Base-by-base conservation (phyloP, 2,888 invertebrate species). In the Epirrita christyi region DNA sequence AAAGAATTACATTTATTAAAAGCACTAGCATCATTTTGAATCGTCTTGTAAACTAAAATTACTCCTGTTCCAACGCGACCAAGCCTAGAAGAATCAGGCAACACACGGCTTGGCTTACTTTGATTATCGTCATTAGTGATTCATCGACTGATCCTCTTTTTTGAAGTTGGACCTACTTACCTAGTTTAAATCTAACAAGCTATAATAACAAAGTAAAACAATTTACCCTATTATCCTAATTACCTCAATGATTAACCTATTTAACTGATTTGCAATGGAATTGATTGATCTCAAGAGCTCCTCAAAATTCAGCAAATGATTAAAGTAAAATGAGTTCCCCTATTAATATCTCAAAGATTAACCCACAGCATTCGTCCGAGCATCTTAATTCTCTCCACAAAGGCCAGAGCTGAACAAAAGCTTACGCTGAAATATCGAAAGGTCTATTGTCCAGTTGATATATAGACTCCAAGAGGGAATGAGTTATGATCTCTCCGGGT, bases 371-470 rank as follows among this genome's bases (percentile, higher is more conserved):
- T 58, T 55, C 49, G 36, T 53, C 46, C 47, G 47, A 66, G 65
- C 70, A 67, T 78, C 77, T 77, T 76, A 77, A 75, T 78, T 71
- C 71, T 61, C 51, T 45, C 55, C 64, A 78, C 78, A 78, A 76
- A 71, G 62, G 77, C 46, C 27, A 63, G 49, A 53, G n/a, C 55
- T 56, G 75, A 79, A 79, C 78, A 78, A 78, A 71, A 72, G 72
- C 66, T 58, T 66, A 66, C 74, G 29, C 37, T 55, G 77, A 78
- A 80, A 78, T 80, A 80, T 80, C 68, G 78, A 71, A 59, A 61
- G 64, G 70, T 64, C 75, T 67, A 73, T 80, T 80, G 80, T 80
- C 78, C 78, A 69, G 50, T 70, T 80, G 80, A 80, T 80, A 72
- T 80, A 80, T 80, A 70, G 76, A 73, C 72, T 75, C 37, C 7